Evolutionary conservation across 2,797 vertebrate species (phyloP), one percentile per base, ranked within the genome.

Genomic region (Tokudaia muenninki): DNA sequence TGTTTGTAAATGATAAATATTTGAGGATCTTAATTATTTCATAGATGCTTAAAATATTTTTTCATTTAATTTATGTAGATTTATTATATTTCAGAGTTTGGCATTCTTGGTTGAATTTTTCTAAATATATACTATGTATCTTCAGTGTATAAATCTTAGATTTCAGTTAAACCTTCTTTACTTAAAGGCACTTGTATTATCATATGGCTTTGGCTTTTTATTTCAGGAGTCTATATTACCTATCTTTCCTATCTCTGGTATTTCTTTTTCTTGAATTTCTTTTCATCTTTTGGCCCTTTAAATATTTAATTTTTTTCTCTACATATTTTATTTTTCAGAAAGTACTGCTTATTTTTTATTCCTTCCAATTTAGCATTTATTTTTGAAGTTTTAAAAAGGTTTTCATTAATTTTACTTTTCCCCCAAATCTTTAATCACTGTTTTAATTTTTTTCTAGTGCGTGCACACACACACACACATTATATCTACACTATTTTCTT

Each of bases 141-240:
- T 84, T 52, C 8, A 94, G 17, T 61, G 14, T 86, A 77, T 4
- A 82, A 86, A 34, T 63, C 61, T 82, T 94, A 47, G 72, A 82
- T 93, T n/a, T 63, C 34, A 24, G 24, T 26, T 79, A 47, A 9
- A 3, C 44, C 91, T 91, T 87, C 21, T 78, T 63, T 79, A 94
- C n/a, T 80, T 91, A 50, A 63, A 84, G n/a, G 10, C 26, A 61
- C 17, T n/a, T n/a, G 75, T 34, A 37, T 34, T 95, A 0, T 67
- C 90, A 19, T 11, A 31, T 93, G 95, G 16, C 61, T 95, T 93
- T 95, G 47, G 52, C 57, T 92, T 93, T 86, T 94, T 87, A 91
- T 82, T 87, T 93, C 31, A 65, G 63, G 29, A 83, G 24, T 92
- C 6, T 17, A 1, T 95, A 31, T 86, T 44, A 70, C 29, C 94